These are phyloP conservation scores for Menidia menidia DNA, from an alignment of 2,797 vertebrate genomes.

Conservation along the genomic window DNA sequence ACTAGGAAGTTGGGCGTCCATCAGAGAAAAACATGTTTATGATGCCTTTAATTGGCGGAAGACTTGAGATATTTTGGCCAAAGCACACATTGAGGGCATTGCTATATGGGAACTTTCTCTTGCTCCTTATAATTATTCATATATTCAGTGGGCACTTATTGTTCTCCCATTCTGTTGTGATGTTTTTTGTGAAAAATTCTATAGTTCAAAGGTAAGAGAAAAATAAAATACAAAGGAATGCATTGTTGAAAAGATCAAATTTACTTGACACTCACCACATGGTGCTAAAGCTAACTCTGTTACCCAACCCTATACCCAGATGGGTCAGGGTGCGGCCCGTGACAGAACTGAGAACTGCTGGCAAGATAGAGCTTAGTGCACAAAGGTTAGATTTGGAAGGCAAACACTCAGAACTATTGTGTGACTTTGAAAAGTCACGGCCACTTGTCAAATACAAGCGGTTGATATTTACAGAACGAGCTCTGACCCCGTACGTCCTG, in stretches of 20 bases:
- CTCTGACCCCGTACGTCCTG: conserved; percentile 69
- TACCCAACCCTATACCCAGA: conserved; percentile 73
- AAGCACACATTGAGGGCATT: conserved; percentile 83
- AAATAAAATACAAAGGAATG: conserved; percentile 59
- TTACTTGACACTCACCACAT: conserved; percentile 73
- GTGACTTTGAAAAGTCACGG: conserved; percentile 73
- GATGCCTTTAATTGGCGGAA: conserved; percentile 82
- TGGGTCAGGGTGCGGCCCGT: conserved; percentile 75
- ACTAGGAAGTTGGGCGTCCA: conserved; percentile 81
- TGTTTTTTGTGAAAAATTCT: conserved; percentile 71
- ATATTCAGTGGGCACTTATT: conserved; percentile 81
- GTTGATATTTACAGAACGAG: conserved; percentile 74
- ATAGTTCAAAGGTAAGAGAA: conserved; percentile 41
- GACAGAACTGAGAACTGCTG: conserved; percentile 69
- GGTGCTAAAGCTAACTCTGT: conserved; percentile 72
- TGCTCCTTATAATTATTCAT: conserved; percentile 64
- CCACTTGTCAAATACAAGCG: conserved; percentile 77
- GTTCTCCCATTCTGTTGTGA: conserved; percentile 63
- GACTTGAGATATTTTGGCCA: conserved; percentile 76
- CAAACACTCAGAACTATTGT: conserved; percentile 79
- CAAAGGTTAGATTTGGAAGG: conserved; percentile 80
- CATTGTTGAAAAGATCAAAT: conserved; percentile 64
- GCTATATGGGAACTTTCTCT: conserved; percentile 74
- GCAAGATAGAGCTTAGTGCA: conserved; percentile 75
- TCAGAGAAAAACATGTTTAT: conserved; percentile 79